phyloP scores from a whole-genome alignment of 2,888 invertebrate species.

The Andrena marginata region DNA sequence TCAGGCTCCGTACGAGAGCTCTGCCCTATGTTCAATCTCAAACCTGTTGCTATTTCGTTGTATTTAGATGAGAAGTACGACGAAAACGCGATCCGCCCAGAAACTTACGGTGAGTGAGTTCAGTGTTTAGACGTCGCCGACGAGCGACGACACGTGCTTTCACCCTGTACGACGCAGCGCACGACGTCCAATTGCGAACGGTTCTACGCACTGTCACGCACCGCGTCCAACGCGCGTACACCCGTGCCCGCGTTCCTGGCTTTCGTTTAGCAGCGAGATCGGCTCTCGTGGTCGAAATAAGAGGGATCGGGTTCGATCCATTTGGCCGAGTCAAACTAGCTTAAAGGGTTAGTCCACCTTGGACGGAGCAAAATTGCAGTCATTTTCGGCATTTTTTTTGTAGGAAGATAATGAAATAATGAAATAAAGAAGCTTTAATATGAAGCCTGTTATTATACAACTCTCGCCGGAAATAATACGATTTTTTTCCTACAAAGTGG shows the following conservation, averaged over 20 bases:
- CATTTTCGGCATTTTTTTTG: too few species aligned
- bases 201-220: constrained; percentile 44
- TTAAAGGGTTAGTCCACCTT: too few species aligned
- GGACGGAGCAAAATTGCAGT: too few species aligned
- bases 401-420: too few species aligned
- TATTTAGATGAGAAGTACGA: constrained; percentile 80
- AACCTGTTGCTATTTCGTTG: constrained; percentile 75
- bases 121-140: constrained; percentile 72
- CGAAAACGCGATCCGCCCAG: constrained; percentile 82
- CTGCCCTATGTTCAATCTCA: constrained; percentile 56
- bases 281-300: neutral
- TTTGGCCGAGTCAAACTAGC: too few species aligned
- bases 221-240: constrained; percentile 42
- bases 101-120: constrained; percentile 79
- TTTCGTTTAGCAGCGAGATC: neutral
- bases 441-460: too few species aligned
- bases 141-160: constrained; percentile 73
- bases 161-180: constrained; percentile 61
- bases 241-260: neutral
- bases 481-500: too few species aligned
- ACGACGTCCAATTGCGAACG: constrained; percentile 41
- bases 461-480: too few species aligned
- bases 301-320: too few species aligned
- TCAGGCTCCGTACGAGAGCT: constrained; percentile 6
- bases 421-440: too few species aligned